These are phyloP conservation scores for Dryococelus australis DNA, from an alignment of 2,888 invertebrate species.

Conservation along the genomic window DNA sequence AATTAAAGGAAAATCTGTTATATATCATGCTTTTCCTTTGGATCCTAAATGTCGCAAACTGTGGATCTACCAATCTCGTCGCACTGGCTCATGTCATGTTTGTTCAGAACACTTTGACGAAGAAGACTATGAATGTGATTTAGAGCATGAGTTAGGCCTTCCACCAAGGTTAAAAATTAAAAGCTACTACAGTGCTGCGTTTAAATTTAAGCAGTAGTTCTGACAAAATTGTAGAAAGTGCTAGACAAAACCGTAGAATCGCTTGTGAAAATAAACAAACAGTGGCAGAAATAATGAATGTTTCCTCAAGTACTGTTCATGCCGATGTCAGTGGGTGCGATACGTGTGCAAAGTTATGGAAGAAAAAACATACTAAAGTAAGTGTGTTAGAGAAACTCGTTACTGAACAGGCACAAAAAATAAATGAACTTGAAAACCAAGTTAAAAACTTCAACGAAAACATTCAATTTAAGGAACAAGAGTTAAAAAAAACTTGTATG, in stretches of 20 bases:
- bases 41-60: neutral
- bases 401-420: neutral
- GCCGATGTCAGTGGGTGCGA: neutral
- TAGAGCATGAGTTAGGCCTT: neutral
- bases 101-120: neutral
- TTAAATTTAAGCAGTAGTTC: neutral
- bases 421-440: neutral
- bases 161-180: neutral
- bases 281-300: neutral
- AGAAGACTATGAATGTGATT: neutral
- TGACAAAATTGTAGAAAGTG: neutral
- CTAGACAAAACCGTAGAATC: neutral
- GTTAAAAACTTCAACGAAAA: neutral
- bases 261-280: neutral
- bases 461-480: neutral
- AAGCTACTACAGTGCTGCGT: neutral
- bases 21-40: neutral
- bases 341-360: neutral
- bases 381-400: neutral
- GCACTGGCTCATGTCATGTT: neutral
- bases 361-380: neutral
- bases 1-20: neutral
- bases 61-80: neutral
- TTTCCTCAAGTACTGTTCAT: neutral
- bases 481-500: neutral